Evolutionary conservation across 1,140 invertebrate species (phyloP).

Genomic region (Saccostrea echinata): DNA sequence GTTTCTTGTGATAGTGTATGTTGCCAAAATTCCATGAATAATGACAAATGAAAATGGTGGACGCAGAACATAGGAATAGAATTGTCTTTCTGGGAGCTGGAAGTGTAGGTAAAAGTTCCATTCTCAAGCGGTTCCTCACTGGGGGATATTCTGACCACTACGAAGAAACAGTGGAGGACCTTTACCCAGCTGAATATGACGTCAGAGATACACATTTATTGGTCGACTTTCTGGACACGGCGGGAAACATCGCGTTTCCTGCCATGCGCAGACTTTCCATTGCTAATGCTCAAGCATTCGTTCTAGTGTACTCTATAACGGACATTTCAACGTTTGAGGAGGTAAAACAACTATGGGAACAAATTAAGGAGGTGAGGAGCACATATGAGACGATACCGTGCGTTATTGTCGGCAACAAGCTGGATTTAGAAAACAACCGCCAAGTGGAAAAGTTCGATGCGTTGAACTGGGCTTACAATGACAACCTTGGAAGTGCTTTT

Average conservation of each 20-base stretch:
- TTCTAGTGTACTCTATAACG: slow-evolving; percentile 93
- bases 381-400: slow-evolving; percentile 92
- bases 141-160: slow-evolving; percentile 92
- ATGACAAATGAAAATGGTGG: slow-evolving; percentile 43
- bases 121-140: slow-evolving; percentile 92
- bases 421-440: slow-evolving; percentile 83
- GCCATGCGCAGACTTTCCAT: slow-evolving; percentile 86
- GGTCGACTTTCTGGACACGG: slow-evolving; percentile 93
- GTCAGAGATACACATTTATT: slow-evolving; percentile 80
- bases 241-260: slow-evolving; percentile 81
- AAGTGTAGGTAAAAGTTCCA: slow-evolving; percentile 92
- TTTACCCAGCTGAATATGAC: slow-evolving; percentile 92
- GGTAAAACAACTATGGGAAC: slow-evolving; percentile 90
- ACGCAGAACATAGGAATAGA: slow-evolving; percentile 86
- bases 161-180: slow-evolving; percentile 92
- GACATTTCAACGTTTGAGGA: slow-evolving; percentile 87
- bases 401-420: slow-evolving; percentile 92
- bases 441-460: slow-evolving; percentile 75
- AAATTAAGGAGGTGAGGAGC: slow-evolving; percentile 89
- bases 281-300: slow-evolving; percentile 93
- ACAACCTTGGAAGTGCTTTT: slow-evolving; percentile 69
- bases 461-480: slow-evolving; percentile 74
- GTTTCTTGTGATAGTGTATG: not conserved
- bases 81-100: slow-evolving; percentile 91
- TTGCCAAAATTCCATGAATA: not conserved